Evolutionary conservation across 2,113 vertebrate species (phyloP).

Genomic region (Sebastes schlegelii): DNA sequence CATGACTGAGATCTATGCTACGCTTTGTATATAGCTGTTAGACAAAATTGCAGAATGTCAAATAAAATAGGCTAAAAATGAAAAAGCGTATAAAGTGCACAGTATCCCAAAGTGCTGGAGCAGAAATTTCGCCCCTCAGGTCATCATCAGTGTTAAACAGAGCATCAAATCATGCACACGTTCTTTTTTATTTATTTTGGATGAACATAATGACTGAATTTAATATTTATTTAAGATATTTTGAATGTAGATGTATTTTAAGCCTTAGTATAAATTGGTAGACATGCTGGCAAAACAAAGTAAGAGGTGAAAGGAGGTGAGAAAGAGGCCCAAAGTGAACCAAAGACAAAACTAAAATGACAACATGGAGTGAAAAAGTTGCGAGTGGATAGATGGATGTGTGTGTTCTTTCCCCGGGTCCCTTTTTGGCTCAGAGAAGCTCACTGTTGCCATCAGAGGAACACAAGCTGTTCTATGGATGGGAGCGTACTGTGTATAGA

Average conservation of each 20-base stretch:
- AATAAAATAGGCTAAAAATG: not conserved
- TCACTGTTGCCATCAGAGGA: conserved; percentile 15
- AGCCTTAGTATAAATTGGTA: not conserved
- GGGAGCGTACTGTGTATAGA: not conserved
- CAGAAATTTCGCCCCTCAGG: not conserved
- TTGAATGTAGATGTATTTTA: not conserved
- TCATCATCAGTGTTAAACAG: conserved; percentile 19
- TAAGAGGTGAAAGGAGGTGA: not conserved
- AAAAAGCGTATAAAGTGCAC: not conserved
- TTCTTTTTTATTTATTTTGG: not conserved
- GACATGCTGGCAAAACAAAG: not conserved
- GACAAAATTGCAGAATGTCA: not conserved
- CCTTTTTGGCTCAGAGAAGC: not conserved
- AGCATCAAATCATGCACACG: not conserved
- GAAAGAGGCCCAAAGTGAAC: not conserved
- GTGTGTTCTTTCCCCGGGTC: not conserved
- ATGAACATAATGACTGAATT: not conserved
- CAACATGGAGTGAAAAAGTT: conserved; percentile 7
- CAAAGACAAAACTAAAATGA: not conserved
- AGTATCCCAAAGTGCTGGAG: not conserved
- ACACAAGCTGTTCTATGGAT: conserved; percentile 13
- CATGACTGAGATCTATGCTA: not conserved
- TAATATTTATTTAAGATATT: not conserved
- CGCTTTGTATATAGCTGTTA: not conserved
- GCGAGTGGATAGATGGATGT: not conserved